Base-by-base conservation (phyloP, 2,113 vertebrate genomes). In the Poeciliopsis turrubarensis region DNA sequence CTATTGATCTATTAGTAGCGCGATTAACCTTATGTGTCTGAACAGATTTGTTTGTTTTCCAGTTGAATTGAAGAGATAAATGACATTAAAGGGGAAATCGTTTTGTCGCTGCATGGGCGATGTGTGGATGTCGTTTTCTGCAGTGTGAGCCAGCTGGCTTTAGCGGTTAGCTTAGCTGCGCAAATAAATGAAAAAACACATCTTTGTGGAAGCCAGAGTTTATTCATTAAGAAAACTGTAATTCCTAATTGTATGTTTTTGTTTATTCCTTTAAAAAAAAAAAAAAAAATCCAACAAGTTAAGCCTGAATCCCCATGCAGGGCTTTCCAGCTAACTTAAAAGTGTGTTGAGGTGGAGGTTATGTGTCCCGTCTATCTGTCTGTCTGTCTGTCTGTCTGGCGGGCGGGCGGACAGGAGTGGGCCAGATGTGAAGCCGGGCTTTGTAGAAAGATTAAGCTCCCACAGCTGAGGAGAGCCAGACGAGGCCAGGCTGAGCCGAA, bases 381-480 rank as follows among this genome's bases (percentile, higher is more conserved):
- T 51, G 1, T 19, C 47, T 54, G 19, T 22, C 47, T 25, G 47
- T 51, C 44, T 47, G 78, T 71, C 83, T 82, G 74, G 76, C 78
- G 80, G 85, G 83, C 82, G 85, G 77, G 41, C 63, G 22, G 76
- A 86, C 81, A 86, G 81, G 71, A 85, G 78, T 76, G 47, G 84
- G 70, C 85, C 89, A 90, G 89, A 89, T 92, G 88, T 87, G 80
- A 68, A 89, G 83, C 82, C 76, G 64, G 75, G 81, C 79, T 70
- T 82, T 73, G 68, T 70, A 78, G 86, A 88, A 76, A 92, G 90
- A 92, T 91, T 89, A 91, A 81, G 84, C 70, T 76, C 73, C 81
- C 80, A 81, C 78, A 86, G 74, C 87, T 85, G 81, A 85, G 72
- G 73, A 70, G 80, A 74, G 78, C 77, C 75, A 65, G 62, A 47